Conservation (phyloP, 2,888 invertebrate genomes). For the Drosophila melanocephala region DNA sequence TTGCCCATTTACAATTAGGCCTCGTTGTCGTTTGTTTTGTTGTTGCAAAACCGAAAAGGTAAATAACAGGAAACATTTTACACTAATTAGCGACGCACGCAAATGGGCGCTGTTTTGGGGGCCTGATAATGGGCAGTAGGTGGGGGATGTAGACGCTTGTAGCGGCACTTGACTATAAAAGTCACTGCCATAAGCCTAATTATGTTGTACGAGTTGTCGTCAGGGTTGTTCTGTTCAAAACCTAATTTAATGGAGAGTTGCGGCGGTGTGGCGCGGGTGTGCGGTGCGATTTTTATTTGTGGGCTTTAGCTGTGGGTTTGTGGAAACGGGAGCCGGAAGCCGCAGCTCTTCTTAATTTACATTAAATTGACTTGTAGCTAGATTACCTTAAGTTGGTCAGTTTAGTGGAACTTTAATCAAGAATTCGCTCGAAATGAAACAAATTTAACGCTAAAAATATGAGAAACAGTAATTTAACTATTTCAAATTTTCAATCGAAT, state of each 20-base stretch:
- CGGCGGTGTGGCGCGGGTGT: neutral
- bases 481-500: neutral
- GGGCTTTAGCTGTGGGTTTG: conserved; percentile 32
- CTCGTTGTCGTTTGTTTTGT: conserved; percentile 60
- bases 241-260: conserved; percentile 32
- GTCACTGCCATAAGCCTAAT: conserved; percentile 77
- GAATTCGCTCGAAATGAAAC: neutral
- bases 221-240: conserved; percentile 47
- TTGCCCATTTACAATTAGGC: conserved; percentile 65
- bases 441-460: too few relatives aligned
- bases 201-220: conserved; percentile 73
- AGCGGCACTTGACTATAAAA: conserved; percentile 66
- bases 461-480: neutral
- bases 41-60: conserved; percentile 72
- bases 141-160: conserved; percentile 3
- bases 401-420: conserved; percentile 23
- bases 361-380: conserved; percentile 56
- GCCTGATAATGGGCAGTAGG: neutral
- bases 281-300: conserved; percentile 46
- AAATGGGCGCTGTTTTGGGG: conserved; percentile 58
- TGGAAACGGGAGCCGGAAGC: neutral
- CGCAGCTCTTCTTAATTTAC: conserved; percentile 51
- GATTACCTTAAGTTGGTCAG: conserved; percentile 48
- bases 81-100: conserved; percentile 80
- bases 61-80: conserved; percentile 81